Evolutionary conservation across 2,113 vertebrate genomes (phyloP).

Genomic region (Meleagris gallopavo): DNA sequence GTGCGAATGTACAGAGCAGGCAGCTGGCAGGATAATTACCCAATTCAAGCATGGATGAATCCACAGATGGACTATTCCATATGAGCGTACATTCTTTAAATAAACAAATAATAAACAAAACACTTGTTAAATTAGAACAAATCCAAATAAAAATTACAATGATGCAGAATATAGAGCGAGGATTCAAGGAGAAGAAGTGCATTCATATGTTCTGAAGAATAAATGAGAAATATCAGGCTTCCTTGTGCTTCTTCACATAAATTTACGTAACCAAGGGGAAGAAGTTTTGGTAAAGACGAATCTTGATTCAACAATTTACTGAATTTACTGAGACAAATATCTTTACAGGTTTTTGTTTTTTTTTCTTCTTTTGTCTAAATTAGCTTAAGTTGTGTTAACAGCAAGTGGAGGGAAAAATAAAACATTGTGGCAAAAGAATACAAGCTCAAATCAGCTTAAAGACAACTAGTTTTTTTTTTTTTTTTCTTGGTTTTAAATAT

Average conservation of each 20-base stretch:
- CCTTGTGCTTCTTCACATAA: not conserved
- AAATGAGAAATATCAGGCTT: not conserved
- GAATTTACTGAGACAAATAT: not conserved
- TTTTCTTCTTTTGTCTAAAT: not conserved
- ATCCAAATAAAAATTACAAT: not conserved
- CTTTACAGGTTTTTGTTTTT: not conserved
- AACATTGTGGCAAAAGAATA: not conserved
- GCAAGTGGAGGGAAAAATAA: not conserved
- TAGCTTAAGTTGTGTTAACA: not conserved
- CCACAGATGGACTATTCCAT: not conserved
- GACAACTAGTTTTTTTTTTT: not conserved
- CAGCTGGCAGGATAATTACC: not conserved
- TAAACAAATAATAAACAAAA: not conserved
- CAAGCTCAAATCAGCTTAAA: not conserved
- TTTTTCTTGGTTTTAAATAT: constrained; percentile 34
- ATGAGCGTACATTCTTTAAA: not conserved
- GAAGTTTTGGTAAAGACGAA: not conserved
- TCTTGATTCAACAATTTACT: not conserved
- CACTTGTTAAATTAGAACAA: not conserved
- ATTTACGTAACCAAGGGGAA: not conserved
- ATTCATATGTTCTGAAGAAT: not conserved
- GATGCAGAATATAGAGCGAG: not conserved
- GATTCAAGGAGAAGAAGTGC: not conserved
- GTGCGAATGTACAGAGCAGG: not conserved
- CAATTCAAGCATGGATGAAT: not conserved